Evolutionary conservation across 2,888 invertebrate species (phyloP), one percentile per base, ranked within the genome.

Genomic region (Melanchra persicariae): DNA sequence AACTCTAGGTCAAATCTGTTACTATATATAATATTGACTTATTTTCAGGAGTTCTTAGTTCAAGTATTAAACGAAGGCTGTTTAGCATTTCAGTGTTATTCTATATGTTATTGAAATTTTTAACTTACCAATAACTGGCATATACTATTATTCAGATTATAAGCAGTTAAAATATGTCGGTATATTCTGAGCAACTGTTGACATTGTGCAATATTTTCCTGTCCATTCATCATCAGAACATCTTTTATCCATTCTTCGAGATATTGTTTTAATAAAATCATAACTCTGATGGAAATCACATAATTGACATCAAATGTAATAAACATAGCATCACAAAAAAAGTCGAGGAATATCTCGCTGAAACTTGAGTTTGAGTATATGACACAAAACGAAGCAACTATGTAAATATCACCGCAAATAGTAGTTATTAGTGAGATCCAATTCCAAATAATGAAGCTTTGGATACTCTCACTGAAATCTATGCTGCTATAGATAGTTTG

Each of bases 101-200:
- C 6, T n/a, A 17, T 17, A 3, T 26, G 5, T 52, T 2, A 26
- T 5, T 1, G n/a, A n/a, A n/a, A 4, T 52, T 26, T 5, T 24
- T 12, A 24, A 60, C 61, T 80, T 61, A 84, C 84, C 76, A 75
- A 40, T 24, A 26, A 15, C 58, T 82, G 67, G 40, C 81, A 80
- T 7, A 71, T 37, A 6, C 57, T 58, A n/a, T 68, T 71, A 15
- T 59, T 77, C 6, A 83, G 22, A 17, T 64, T 47, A 34, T 70
- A 79, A 24, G 74, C 62, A 9, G 79, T 55, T 1, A 77, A 30
- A 66, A 84, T 76, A 30, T 64, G 43, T 40, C 55, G 19, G 17
- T 72, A 83, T 6, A 34, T 26, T 1, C 47, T 30, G 19, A 68
- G 57, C 37, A 70, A 30, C 17, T 60, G 45, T 4, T 17, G 9